Conservation (phyloP, 2,113 vertebrate species). For the Enhydra lutris region DNA sequence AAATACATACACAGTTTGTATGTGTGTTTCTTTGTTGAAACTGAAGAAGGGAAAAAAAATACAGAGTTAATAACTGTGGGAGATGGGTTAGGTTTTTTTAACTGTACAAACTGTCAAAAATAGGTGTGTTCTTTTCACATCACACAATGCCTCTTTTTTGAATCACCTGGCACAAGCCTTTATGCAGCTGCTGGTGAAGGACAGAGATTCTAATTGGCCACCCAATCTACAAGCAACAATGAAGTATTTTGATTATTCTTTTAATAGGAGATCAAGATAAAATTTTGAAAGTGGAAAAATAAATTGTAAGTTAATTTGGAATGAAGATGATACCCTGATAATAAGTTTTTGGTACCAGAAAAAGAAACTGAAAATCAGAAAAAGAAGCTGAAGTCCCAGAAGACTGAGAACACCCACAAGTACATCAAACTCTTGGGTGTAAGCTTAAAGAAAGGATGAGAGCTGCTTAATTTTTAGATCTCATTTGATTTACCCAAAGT, state of each 20-base stretch:
- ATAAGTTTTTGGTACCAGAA: background rate
- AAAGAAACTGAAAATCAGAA: background rate
- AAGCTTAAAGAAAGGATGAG: background rate
- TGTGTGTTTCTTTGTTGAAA: conserved; percentile 1
- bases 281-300: conserved; percentile 28
- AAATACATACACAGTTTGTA: background rate
- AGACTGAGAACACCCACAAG: background rate
- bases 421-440: background rate
- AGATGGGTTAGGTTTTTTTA: background rate
- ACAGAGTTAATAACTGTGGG: background rate
- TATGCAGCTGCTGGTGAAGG: background rate
- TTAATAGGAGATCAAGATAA: background rate
- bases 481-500: background rate
- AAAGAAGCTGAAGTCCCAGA: background rate
- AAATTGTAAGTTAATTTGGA: background rate
- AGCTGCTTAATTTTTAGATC: background rate
- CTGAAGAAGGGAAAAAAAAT: background rate
- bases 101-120: background rate
- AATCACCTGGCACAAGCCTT: background rate
- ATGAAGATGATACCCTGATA: conserved; percentile 15
- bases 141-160: background rate
- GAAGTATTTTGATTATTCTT: background rate
- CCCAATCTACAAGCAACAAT: background rate
- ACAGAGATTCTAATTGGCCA: background rate
- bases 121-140: background rate